phyloP scores from a whole-genome alignment of 2,113 vertebrate genomes.

The Dolichotis patagonum region DNA sequence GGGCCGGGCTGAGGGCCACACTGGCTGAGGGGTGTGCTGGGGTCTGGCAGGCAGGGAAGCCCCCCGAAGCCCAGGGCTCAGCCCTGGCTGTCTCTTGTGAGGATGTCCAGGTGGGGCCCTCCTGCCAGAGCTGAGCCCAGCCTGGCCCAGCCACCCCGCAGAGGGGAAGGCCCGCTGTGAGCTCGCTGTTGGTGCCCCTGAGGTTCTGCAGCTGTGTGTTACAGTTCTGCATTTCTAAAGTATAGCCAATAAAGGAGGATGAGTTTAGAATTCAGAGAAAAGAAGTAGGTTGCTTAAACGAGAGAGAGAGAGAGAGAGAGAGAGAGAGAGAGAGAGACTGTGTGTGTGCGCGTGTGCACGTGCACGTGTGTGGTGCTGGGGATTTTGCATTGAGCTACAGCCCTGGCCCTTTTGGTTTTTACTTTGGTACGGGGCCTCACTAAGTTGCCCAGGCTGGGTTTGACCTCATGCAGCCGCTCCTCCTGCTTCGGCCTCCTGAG shows the following conservation, averaged over 20 bases:
- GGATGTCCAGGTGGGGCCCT: too few relatives aligned
- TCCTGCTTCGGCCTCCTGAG: background rate
- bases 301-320: too few relatives aligned
- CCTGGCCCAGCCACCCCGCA: background rate
- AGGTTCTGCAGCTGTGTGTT: background rate
- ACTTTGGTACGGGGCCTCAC: background rate
- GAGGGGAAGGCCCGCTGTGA: rapidly evolving
- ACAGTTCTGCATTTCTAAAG: background rate
- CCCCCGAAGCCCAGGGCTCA: rapidly evolving
- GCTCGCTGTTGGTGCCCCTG: background rate
- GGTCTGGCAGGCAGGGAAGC: background rate
- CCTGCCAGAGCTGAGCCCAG: background rate
- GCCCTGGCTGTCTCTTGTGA: background rate
- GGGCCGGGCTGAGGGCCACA: background rate
- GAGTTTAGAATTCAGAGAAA: background rate
- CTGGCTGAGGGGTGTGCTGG: rapidly evolving
- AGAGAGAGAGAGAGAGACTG: too few relatives aligned
- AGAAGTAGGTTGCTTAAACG: background rate
- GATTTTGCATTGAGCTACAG: background rate
- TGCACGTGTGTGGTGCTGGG: background rate
- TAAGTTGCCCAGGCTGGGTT: background rate
- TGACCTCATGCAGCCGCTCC: background rate
- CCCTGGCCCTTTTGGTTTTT: background rate
- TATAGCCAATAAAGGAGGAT: background rate
- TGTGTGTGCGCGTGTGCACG: too few relatives aligned